phyloP scores from a whole-genome alignment of 2,888 invertebrate species.

The Orthosia cruda region DNA sequence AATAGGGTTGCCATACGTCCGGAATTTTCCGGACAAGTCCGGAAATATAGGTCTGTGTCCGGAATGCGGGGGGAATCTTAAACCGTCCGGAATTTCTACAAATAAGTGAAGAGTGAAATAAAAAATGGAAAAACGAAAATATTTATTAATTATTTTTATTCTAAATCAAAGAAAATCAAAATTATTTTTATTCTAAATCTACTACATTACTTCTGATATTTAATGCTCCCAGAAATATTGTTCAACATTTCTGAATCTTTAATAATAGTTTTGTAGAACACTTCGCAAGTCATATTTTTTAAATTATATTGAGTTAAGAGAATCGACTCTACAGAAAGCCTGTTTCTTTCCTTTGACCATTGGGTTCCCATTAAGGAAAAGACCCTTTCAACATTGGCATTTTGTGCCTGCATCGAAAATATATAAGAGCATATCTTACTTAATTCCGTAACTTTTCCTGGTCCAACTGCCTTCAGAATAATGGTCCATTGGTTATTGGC shows the following conservation, averaged over 20 bases:
- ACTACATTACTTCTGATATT: conserved; percentile 14
- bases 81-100: conserved; percentile 43
- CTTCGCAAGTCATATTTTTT: conserved; percentile 30
- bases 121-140: conserved; percentile 1
- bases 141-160: conserved; percentile 17
- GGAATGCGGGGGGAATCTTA: conserved; percentile 42
- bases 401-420: conserved; percentile 39
- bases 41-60: conserved; percentile 42
- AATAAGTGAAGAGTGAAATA: neutral
- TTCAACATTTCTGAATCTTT: conserved; percentile 31
- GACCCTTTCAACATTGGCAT: conserved; percentile 43
- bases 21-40: conserved; percentile 42
- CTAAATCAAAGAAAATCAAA: conserved; percentile 5
- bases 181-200: conserved; percentile 17
- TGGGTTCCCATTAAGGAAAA: conserved; percentile 38
- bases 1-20: conserved; percentile 39
- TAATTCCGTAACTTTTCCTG: conserved; percentile 28
- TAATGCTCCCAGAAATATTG: conserved; percentile 11
- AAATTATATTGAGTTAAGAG: conserved; percentile 27
- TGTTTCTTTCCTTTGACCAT: conserved; percentile 27
- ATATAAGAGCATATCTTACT: conserved; percentile 30
- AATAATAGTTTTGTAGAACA: conserved; percentile 33
- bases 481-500: conserved; percentile 32
- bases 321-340: conserved; percentile 27
- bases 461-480: conserved; percentile 27